These are phyloP conservation scores for Neofelis nebulosa DNA, from an alignment of 2,113 vertebrate species.

Conservation along the genomic window DNA sequence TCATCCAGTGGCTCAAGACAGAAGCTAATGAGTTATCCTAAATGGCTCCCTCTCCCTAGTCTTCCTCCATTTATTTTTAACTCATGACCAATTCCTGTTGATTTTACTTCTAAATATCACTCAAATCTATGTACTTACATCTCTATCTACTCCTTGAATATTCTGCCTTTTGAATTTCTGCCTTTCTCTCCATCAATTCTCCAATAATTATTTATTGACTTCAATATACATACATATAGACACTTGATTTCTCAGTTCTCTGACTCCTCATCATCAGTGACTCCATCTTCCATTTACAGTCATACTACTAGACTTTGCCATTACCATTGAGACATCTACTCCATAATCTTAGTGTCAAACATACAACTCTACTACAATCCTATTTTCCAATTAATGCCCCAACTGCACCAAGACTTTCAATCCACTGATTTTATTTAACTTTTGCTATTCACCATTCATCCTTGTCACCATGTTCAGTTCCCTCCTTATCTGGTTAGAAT, in stretches of 20 bases:
- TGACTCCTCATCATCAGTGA: not conserved
- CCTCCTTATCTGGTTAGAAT: not conserved
- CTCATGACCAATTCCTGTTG: not conserved
- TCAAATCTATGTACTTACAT: not conserved
- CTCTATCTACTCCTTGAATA: not conserved
- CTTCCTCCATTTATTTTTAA: conserved; percentile 38
- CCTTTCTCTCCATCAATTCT: not conserved
- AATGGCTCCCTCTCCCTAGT: not conserved
- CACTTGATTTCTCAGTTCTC: not conserved
- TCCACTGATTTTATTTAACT: not conserved
- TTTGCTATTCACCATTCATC: not conserved
- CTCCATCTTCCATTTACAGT: not conserved
- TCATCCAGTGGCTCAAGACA: not conserved
- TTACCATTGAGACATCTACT: not conserved
- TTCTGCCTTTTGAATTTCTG: not conserved
- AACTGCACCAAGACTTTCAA: not conserved
- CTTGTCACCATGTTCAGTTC: not conserved
- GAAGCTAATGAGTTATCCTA: not conserved
- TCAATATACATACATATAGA: not conserved
- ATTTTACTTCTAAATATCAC: not conserved
- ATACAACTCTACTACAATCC: not conserved
- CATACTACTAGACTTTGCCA: not conserved
- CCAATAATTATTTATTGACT: not conserved
- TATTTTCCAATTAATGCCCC: not conserved
- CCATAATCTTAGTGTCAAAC: not conserved